These are phyloP conservation scores for Halesus radiatus DNA, from an alignment of 1,140 invertebrate genomes.

Conservation along the genomic window DNA sequence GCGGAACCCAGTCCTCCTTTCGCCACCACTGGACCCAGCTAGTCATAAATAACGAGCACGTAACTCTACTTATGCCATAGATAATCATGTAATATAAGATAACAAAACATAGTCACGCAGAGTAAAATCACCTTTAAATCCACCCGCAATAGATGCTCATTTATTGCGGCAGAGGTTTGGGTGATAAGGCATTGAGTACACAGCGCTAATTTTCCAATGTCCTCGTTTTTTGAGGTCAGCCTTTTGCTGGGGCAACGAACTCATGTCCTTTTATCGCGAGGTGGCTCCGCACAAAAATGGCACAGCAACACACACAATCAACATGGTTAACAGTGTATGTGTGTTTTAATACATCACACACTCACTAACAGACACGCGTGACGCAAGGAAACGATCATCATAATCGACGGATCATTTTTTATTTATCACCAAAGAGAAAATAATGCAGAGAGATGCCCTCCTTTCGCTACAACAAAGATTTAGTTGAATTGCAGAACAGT, in stretches of 20 bases:
- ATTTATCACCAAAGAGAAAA: no score
- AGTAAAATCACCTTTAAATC: background rate
- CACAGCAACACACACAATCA: background rate
- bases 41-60: constrained; percentile 47
- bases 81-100: constrained; percentile 17
- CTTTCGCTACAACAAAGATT: no score
- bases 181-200: constrained; percentile 19
- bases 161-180: background rate
- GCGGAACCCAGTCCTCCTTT: constrained; percentile 35
- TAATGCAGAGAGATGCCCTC: no score
- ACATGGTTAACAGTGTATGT: no score
- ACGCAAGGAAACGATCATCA: no score
- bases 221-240: constrained; percentile 57
- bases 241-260: constrained; percentile 48
- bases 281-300: background rate
- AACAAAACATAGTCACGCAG: background rate
- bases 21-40: constrained; percentile 34
- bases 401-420: no score
- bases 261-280: constrained; percentile 48
- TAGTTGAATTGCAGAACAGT: no score
- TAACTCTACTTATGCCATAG: constrained; percentile 44
- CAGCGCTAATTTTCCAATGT: constrained; percentile 49
- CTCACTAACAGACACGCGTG: no score
- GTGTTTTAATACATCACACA: no score
- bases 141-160: background rate